A percentile compares a stretch with the other conserved stretches of the same genome.
phyloP scores from a whole-genome alignment of 2,113 vertebrate species.

The Tupaia tana region DNA sequence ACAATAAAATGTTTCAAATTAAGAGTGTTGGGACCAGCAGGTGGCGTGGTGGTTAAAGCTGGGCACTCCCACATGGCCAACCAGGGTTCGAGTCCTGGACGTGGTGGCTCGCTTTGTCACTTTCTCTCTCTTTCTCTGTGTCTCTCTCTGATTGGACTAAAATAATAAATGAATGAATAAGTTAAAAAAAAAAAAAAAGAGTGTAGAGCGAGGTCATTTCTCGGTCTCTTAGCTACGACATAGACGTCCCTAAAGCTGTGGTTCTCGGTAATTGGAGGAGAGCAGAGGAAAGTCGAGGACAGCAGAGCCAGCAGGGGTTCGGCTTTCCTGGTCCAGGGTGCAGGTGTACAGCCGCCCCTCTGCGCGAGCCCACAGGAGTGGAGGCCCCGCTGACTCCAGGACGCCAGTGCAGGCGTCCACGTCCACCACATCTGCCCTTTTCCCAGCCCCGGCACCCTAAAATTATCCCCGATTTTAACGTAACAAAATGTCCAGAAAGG shows the following conservation, averaged over 20 bases:
- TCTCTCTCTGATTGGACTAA: too few species aligned
- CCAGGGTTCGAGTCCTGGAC: too few species aligned
- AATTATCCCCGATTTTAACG: not conserved
- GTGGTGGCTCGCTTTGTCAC: too few species aligned
- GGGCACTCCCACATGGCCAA: too few species aligned
- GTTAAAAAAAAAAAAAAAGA: not conserved
- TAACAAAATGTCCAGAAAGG: not conserved
- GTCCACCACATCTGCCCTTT: not conserved
- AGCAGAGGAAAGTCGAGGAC: not conserved
- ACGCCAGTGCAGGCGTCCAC: not conserved
- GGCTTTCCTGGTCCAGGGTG: not conserved
- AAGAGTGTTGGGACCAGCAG: not conserved
- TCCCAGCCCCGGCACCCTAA: not conserved
- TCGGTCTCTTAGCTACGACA: not conserved
- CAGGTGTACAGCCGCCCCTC: not conserved
- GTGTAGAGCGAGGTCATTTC: not conserved
- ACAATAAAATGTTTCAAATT: conserved; percentile 21
- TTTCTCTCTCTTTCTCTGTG: too few species aligned
- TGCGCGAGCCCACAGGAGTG: too few species aligned
- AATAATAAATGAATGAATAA: too few species aligned
- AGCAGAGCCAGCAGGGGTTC: not conserved
- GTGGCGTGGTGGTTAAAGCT: too few species aligned
- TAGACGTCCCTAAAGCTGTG: not conserved
- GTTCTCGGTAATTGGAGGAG: not conserved
- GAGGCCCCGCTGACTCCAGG: too few species aligned